A percentile compares a stretch with the other conserved stretches of the same genome.
Conservation (phyloP, 2,113 vertebrate genomes). For the Leucoraja erinaceus region DNA sequence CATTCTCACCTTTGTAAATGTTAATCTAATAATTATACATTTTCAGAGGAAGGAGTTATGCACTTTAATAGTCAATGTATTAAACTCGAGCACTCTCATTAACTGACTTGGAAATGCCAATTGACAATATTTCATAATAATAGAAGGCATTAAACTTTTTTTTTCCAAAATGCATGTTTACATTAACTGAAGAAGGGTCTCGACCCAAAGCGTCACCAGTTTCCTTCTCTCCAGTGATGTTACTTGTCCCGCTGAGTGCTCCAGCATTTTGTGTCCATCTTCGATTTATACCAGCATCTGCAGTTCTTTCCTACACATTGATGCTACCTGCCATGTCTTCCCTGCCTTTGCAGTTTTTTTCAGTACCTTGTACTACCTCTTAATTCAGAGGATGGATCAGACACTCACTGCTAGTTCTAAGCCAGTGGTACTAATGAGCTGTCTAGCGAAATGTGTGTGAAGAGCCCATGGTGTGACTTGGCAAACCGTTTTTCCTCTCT, state of each 20-base stretch:
- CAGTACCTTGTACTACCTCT: background rate
- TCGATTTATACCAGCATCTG: too few relatives aligned
- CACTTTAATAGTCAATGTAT: background rate
- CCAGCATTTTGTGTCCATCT: too few relatives aligned
- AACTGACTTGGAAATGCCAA: background rate
- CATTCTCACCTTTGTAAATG: conserved; percentile 13
- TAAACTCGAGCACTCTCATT: background rate
- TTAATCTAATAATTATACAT: conserved; percentile 19
- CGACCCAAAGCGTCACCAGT: too few relatives aligned
- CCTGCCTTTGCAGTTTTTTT: background rate
- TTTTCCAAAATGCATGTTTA: background rate
- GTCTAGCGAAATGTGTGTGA: background rate
- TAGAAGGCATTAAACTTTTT: background rate
- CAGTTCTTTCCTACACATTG: background rate
- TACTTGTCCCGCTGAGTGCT: too few relatives aligned
- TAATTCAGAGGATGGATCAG: background rate
- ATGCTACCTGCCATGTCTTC: background rate
- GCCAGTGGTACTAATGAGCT: background rate
- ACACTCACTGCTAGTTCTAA: background rate
- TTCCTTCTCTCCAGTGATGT: too few relatives aligned
- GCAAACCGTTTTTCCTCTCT: background rate
- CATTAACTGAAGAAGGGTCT: too few relatives aligned
- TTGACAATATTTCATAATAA: background rate
- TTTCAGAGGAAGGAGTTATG: background rate
- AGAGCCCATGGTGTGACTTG: background rate